Base-by-base conservation (phyloP, 2,888 invertebrate species). In the Tetragonisca angustula region DNA sequence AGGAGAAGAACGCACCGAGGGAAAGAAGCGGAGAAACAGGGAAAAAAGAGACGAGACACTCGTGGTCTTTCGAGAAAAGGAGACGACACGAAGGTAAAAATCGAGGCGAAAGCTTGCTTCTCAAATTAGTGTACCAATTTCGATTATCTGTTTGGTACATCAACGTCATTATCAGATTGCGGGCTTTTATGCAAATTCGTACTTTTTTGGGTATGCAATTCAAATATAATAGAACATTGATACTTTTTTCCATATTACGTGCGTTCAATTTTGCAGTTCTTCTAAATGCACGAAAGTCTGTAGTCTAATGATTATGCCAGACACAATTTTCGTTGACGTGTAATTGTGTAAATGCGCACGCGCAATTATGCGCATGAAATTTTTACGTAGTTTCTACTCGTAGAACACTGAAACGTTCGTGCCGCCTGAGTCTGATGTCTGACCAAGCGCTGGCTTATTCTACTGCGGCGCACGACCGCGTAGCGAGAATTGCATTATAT, bases 61-160 rank as follows among this genome's bases (percentile, higher is more conserved):
- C n/a, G 21, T 19, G 5, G 11, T 13, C 43, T 2, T 43, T 13
- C 2, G 19, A 27, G 13, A 2, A n/a, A 21, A 1, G 24, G 24
- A 21, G 6, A 72, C 6, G 19, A 4, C 2, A 61, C 15, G 17
- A 21, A 69, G 67, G 68, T 27, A 43, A 43, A 11, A 27, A 50
- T 49, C 3, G 21, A 24, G 13, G 15, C 3, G 21, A n/a, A 0
- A 61, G 11, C 32, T 36, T 5, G 2, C 6, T 9, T 15, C 27
- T 5, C 43, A 77, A 86, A 79, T 84, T 70, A 43, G 0, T 9
- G 2, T 43, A 77, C 79, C 65, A 81, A 81, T 81, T 76, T 50
- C 76, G 21, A 62, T 43, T 24, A 36, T 2, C 19, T 19, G 5
- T 19, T 24, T 49, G 21, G 5, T 52, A 2, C n/a, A 15, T 73